These are phyloP conservation scores for Drosophila buzzatii DNA, from an alignment of 2,888 invertebrate species.

Conservation along the genomic window DNA sequence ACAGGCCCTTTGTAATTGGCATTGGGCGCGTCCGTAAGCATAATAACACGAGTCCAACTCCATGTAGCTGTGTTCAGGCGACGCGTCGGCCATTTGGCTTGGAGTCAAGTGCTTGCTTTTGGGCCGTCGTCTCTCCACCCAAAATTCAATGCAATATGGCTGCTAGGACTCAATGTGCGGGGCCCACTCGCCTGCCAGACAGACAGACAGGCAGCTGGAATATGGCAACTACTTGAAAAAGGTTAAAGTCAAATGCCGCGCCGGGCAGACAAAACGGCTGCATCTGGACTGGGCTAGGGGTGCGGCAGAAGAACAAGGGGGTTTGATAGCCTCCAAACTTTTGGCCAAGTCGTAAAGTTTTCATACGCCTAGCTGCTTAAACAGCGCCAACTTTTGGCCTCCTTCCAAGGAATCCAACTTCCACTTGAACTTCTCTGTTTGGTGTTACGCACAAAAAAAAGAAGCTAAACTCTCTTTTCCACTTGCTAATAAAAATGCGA, in stretches of 20 bases:
- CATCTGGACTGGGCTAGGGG: not conserved
- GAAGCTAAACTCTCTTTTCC: conserved; percentile 12
- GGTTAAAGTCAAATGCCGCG: conserved; percentile 60
- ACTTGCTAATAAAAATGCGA: conserved; percentile 23
- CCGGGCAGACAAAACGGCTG: conserved; percentile 41
- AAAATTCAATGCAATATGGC: conserved; percentile 56
- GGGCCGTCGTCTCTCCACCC: conserved; percentile 25
- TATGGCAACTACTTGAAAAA: conserved; percentile 50
- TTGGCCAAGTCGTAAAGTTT: conserved; percentile 65
- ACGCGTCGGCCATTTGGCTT: conserved; percentile 41
- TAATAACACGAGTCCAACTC: conserved; percentile 59
- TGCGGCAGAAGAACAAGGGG: too few relatives aligned
- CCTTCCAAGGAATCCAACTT: conserved; percentile 21
- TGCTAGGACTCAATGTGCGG: conserved; percentile 10
- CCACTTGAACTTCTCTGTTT: conserved; percentile 15
- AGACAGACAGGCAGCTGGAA: conserved; percentile 10
- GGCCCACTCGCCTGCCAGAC: not conserved
- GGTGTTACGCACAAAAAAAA: conserved; percentile 12
- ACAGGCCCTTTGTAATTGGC: conserved; percentile 65
- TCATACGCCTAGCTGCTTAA: conserved; percentile 59
- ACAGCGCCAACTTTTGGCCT: conserved; percentile 46
- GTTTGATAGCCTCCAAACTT: conserved; percentile 39
- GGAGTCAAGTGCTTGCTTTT: conserved; percentile 40
- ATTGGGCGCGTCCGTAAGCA: conserved; percentile 58
- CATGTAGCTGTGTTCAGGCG: conserved; percentile 10